phyloP scores from a whole-genome alignment of 2,888 invertebrate genomes.

The Pediacus dermestoides region DNA sequence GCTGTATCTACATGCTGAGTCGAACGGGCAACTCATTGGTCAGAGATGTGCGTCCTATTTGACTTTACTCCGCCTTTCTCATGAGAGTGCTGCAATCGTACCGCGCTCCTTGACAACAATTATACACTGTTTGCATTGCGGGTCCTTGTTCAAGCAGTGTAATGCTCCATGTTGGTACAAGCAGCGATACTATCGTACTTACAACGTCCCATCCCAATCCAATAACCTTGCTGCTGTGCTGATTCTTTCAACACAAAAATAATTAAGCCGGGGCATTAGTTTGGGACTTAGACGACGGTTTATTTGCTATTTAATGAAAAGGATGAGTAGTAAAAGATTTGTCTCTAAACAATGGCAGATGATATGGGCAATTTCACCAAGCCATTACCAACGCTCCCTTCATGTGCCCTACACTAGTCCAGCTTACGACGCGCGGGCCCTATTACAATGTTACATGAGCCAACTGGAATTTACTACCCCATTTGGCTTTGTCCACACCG shows the following conservation, averaged over 20 bases:
- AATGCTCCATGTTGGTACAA: constrained; percentile 4
- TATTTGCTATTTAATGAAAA: too few species aligned
- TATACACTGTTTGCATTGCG: constrained; percentile 18
- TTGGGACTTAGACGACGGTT: too few species aligned
- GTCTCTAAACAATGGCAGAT: too few species aligned
- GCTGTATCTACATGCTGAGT: constrained; percentile 50
- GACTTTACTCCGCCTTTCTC: constrained; percentile 57
- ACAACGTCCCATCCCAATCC: too few species aligned
- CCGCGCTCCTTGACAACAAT: constrained; percentile 18
- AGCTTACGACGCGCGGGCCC: constrained; percentile 30
- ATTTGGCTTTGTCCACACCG: constrained; percentile 38
- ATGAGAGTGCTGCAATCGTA: constrained; percentile 19
- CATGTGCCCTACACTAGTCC: constrained; percentile 18
- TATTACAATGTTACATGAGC: constrained; percentile 36
- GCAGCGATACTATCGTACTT: too few species aligned
- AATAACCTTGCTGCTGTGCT: too few species aligned
- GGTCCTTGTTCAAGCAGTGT: constrained; percentile 17
- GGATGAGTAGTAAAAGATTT: too few species aligned
- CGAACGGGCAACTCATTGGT: constrained; percentile 64
- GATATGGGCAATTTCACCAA: constrained; percentile 30
- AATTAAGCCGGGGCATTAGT: too few species aligned
- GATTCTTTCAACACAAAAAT: too few species aligned
- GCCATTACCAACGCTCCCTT: constrained; percentile 33
- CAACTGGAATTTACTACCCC: constrained; percentile 35
- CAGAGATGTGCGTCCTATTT: constrained; percentile 53